Evolutionary conservation across 2,888 invertebrate species (phyloP), one percentile per base, ranked within the genome.

Genomic region (Automeris io): DNA sequence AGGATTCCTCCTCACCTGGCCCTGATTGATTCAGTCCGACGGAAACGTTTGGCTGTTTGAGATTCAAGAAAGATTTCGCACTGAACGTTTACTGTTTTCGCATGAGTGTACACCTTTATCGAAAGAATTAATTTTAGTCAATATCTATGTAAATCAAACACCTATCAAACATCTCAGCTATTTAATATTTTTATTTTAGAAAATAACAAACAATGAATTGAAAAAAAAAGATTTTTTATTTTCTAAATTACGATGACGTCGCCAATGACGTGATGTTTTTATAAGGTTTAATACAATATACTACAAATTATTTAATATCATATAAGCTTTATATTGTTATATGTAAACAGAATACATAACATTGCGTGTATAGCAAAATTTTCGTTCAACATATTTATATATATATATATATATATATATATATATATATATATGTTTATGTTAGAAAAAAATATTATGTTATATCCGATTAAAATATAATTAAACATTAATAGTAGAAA

Each of bases 11-110:
- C 62, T 55, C 68, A 72, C 67, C 65, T 62, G 57, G 57, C 64
- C 64, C 62, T 72, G 74, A 78, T 74, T 74, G 78, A 75, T 72
- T 75, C 69, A 60, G 67, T 61, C 67, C 63, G 62, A 60, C 61
- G 62, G 64, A 74, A 75, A 75, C 61, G 62, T 39, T 48, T 54
- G 62, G 55, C 64, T 69, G 59, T 70, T 66, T 68, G 64, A 57
- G 57, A 71, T 73, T 74, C 73, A 69, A 60, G 58, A 62, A 66
- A 59, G 67, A 63, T 60, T 61, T 59, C 59, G 57, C 53, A 53
- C 54, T 52, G 51, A 53, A 51, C 58, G 53, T 69, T 66, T 65
- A 64, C 67, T 60, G 68, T 60, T 65, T 61, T 61, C 56, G 56
- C 60, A 57, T 57, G 61, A 64, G 46, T 57, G 55, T 65, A 61